These are phyloP conservation scores for Pyrocephalus nanus DNA, from an alignment of 2,797 vertebrate species.

Conservation along the genomic window DNA sequence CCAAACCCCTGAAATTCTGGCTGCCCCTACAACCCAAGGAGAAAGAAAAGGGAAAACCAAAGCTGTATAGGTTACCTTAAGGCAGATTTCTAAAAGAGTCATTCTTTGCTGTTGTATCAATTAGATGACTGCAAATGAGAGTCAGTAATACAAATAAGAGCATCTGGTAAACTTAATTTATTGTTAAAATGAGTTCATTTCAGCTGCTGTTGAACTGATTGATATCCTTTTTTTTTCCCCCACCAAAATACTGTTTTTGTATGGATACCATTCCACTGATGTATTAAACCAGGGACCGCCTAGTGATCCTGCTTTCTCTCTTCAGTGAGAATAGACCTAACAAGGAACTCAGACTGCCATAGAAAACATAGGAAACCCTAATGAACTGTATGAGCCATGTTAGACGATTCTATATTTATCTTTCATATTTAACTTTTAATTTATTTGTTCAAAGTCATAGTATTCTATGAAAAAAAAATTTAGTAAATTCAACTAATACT, in stretches of 20 bases:
- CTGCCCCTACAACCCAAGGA: neutral
- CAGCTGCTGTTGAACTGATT: neutral
- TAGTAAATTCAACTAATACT: neutral
- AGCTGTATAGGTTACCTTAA: neutral
- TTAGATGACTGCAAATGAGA: neutral
- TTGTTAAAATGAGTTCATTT: neutral
- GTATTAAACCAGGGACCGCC: neutral
- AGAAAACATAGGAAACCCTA: neutral
- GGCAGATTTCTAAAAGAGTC: neutral
- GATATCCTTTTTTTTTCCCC: neutral
- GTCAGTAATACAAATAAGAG: neutral
- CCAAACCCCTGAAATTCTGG: neutral
- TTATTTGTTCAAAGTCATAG: neutral
- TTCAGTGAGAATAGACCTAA: neutral
- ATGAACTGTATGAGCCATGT: neutral
- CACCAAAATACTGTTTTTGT: neutral
- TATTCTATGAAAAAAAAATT: neutral
- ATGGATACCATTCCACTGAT: neutral
- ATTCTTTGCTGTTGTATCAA: neutral
- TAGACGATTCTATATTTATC: neutral
- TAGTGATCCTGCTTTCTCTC: neutral
- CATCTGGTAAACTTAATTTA: neutral
- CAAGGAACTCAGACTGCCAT: neutral
- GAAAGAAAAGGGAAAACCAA: neutral
- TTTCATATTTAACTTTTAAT: neutral